Percentiles rank a stretch among this genome's conserved stretches.
These are phyloP conservation scores for Grus americana DNA, from an alignment of 2,113 vertebrate species.

Conservation along the genomic window DNA sequence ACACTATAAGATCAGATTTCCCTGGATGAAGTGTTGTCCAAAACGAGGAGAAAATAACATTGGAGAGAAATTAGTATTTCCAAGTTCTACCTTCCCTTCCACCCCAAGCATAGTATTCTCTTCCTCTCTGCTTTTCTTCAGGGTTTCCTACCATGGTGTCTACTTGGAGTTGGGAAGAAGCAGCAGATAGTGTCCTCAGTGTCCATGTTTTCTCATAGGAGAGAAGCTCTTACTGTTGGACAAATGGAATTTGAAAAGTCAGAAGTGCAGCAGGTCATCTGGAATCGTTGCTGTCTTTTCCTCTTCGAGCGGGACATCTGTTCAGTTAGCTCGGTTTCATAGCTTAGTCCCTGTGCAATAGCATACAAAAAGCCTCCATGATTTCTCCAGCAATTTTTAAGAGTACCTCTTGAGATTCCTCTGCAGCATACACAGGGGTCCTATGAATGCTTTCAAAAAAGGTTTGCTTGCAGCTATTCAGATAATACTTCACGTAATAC, in stretches of 20 bases:
- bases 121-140: neutral
- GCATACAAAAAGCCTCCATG: neutral
- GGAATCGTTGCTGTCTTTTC: neutral
- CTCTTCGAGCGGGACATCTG: neutral
- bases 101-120: neutral
- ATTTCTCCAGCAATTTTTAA: neutral
- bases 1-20: conserved; percentile 27
- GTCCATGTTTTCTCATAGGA: neutral
- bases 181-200: neutral
- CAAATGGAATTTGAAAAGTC: neutral
- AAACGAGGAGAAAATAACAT: neutral
- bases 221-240: neutral
- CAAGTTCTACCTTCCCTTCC: neutral
- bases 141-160: neutral
- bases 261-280: neutral
- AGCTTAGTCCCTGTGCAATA: neutral
- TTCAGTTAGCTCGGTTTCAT: neutral
- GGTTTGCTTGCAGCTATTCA: neutral
- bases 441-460: neutral
- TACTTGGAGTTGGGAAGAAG: neutral
- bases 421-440: neutral
- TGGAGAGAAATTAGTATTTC: neutral
- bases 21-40: neutral
- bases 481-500: neutral
- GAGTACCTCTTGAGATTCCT: neutral